Percentiles rank a stretch among this genome's conserved stretches.
Conservation (phyloP, 1,140 invertebrate genomes). For the Sitophilus oryzae region DNA sequence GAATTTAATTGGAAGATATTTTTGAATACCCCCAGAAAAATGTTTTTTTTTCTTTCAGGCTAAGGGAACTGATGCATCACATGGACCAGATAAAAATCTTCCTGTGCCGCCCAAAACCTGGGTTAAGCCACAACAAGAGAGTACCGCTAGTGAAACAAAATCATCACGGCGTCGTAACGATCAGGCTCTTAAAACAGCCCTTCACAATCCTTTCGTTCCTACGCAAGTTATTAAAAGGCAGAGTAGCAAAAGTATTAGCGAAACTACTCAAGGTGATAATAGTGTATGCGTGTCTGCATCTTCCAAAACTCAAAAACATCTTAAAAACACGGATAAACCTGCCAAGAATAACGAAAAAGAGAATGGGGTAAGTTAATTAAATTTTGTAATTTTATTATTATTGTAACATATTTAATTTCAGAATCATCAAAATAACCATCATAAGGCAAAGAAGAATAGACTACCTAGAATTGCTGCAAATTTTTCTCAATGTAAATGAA, state of each 20-base stretch:
- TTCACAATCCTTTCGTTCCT: conserved; percentile 26
- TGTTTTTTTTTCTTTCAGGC: conserved; percentile 11
- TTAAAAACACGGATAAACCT: conserved; percentile 36
- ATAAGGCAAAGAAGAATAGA: conserved; percentile 34
- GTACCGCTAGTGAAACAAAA: not conserved
- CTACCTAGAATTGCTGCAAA: conserved; percentile 53
- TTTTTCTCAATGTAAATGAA: conserved; percentile 30
- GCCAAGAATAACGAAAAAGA: conserved; percentile 39
- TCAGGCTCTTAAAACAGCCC: conserved; percentile 15
- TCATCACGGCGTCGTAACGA: not conserved
- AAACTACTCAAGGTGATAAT: conserved; percentile 32
- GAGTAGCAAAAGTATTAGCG: conserved; percentile 15
- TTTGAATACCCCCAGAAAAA: too few relatives aligned
- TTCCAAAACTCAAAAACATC: not conserved
- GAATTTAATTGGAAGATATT: too few relatives aligned
- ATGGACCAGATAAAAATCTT: not conserved
- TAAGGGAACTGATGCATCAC: not conserved
- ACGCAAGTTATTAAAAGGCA: conserved; percentile 26
- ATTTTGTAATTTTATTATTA: too few relatives aligned
- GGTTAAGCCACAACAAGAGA: conserved; percentile 11
- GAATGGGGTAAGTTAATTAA: conserved; percentile 1
- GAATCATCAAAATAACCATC: too few relatives aligned
- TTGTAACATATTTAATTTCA: too few relatives aligned
- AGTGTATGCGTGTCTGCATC: not conserved
- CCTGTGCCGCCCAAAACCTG: conserved; percentile 23